Percentiles rank a stretch among this genome's conserved stretches.
Conservation (phyloP, 1,140 invertebrate genomes). For the Pteromalus puparum region DNA sequence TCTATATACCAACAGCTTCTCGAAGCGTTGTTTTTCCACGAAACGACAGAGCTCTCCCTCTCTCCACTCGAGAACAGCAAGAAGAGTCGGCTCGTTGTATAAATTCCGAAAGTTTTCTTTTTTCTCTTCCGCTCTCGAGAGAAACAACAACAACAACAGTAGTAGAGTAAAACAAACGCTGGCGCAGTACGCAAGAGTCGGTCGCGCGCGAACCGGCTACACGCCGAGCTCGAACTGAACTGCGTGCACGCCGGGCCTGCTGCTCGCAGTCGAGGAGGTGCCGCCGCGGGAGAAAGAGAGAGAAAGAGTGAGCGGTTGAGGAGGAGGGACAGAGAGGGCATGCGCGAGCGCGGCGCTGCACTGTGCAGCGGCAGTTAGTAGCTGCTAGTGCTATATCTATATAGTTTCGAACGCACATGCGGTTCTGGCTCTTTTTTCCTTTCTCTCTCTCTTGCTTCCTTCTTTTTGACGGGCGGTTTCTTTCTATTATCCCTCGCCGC, state of each 20-base stretch:
- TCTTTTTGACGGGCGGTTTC: no score
- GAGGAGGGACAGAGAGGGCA: not conserved
- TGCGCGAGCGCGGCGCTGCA: slow-evolving; percentile 1
- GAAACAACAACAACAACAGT: not conserved
- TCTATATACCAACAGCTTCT: no score
- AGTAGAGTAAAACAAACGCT: slow-evolving; percentile 30
- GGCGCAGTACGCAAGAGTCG: slow-evolving; percentile 33
- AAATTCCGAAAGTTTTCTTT: not conserved
- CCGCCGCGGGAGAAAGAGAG: slow-evolving; percentile 1
- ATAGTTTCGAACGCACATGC: not conserved
- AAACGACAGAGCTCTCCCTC: not conserved
- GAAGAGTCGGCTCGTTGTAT: no score
- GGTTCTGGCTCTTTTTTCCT: not conserved
- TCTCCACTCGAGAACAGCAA: not conserved
- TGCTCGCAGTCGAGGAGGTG: not conserved
- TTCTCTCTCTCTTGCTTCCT: not conserved
- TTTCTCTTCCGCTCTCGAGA: not conserved
- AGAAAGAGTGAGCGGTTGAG: not conserved
- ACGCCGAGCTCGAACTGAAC: slow-evolving; percentile 62
- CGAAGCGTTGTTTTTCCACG: not conserved
- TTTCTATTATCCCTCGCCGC: no score
- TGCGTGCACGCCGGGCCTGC: slow-evolving; percentile 18
- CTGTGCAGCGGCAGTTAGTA: not conserved
- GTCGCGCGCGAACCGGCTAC: slow-evolving; percentile 52
- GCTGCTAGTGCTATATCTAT: not conserved